These are phyloP conservation scores for Wasmannia auropunctata DNA, from an alignment of 1,140 invertebrate genomes.

Conservation along the genomic window DNA sequence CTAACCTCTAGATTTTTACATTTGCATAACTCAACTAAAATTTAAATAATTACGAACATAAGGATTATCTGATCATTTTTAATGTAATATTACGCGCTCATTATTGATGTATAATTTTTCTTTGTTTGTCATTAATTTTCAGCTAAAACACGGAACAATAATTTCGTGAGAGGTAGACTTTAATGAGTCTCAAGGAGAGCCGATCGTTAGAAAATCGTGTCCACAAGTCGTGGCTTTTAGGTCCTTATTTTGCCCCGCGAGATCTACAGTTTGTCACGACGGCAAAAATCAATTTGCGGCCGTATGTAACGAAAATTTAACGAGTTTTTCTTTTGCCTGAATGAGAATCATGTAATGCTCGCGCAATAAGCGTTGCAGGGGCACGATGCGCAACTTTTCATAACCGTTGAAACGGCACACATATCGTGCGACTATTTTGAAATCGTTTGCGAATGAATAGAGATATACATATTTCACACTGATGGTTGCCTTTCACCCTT, in stretches of 20 bases:
- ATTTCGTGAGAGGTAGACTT: neutral
- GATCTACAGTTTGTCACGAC: slow-evolving; percentile 44
- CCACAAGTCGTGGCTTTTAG: neutral
- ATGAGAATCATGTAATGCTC: slow-evolving; percentile 53
- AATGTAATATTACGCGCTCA: neutral
- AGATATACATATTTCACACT: slow-evolving; percentile 13
- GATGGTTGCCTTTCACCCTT: slow-evolving; percentile 1
- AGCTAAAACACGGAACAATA: neutral
- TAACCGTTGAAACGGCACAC: slow-evolving; percentile 9
- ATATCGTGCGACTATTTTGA: slow-evolving; percentile 43
- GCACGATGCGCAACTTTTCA: slow-evolving; percentile 23
- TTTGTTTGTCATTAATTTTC: neutral
- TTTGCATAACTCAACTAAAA: neutral
- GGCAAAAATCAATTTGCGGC: slow-evolving; percentile 43
- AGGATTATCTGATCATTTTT: neutral
- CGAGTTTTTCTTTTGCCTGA: slow-evolving; percentile 39
- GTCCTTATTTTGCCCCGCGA: slow-evolving; percentile 31
- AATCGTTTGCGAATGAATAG: slow-evolving; percentile 16
- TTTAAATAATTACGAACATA: neutral
- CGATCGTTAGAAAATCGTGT: slow-evolving; percentile 16
- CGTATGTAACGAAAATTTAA: slow-evolving; percentile 63
- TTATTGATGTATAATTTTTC: neutral
- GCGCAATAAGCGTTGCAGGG: slow-evolving; percentile 31
- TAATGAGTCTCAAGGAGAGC: neutral
- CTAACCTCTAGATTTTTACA: neutral